Evolutionary conservation across 64 coral and sea anemone species (phyloP), one percentile per base, ranked within the genome.

Genomic region (Astreopora myriophthalma): DNA sequence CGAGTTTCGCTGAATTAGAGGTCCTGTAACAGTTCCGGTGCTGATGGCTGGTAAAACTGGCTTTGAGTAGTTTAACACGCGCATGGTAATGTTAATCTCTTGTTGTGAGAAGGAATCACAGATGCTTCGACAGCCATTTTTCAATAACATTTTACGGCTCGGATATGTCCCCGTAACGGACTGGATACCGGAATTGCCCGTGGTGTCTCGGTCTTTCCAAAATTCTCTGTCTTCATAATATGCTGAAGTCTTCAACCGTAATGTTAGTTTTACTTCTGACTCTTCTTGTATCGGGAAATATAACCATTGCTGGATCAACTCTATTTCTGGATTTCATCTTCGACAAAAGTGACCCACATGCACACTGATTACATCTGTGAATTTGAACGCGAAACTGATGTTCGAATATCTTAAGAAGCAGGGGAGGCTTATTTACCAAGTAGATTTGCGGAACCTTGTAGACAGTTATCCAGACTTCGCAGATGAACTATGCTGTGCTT

Each of bases 291-390:
- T 60, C 29, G 27, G 77, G 27, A 60, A 80, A 80, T 5, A 34
- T 80, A 3, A 0, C 16, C 12, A 13, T 57, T 57, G 2, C 75
- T 61, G 77, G 51, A n/a, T 80, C 16, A 1, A 36, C 32, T 26
- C 22, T 80, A 48, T 36, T 62, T 5, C 29, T 28, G 5, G 46
- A 7, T 17, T 17, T 61, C 25, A 80, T 34, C 77, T 80, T 80
- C 13, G 77, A 80, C 16, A 80, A 26, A 34, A 62, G 49, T 60
- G 77, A 80, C 8, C 77, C 77, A 61, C 77, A 36, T 48, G 34
- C 60, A 5, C 31, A 20, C 28, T 60, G 42, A n/a, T n/a, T n/a
- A n/a, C n/a, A n/a, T n/a, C n/a, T n/a, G n/a, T n/a, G n/a, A n/a
- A n/a, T n/a, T n/a, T n/a, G n/a, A n/a, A n/a, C n/a, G n/a, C n/a